A percentile compares a stretch with the other conserved stretches of the same genome.
phyloP scores from a whole-genome alignment of 2,888 invertebrate genomes.

The Metalampra italica region DNA sequence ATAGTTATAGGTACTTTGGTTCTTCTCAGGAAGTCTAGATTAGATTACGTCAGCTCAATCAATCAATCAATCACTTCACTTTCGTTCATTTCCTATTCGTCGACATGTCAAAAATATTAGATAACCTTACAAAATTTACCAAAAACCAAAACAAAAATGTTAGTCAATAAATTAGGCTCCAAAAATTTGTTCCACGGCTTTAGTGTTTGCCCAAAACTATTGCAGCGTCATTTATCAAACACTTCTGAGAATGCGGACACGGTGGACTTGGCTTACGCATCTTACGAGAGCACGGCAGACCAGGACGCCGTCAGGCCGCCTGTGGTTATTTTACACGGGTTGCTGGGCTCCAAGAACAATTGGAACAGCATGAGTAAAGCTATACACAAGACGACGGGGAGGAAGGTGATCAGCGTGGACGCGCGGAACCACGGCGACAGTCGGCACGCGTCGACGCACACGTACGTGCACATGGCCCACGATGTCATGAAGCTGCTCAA shows the following conservation, averaged over 20 bases:
- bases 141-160: slow-evolving; percentile 36
- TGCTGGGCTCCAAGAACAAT: slow-evolving; percentile 95
- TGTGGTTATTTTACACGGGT: slow-evolving; percentile 92
- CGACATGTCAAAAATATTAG: not conserved
- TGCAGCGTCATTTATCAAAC: slow-evolving; percentile 29
- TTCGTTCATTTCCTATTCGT: no score
- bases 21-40: no score
- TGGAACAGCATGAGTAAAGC: slow-evolving; percentile 93
- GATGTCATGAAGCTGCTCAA: slow-evolving; percentile 79
- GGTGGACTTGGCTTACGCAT: slow-evolving; percentile 82
- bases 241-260: slow-evolving; percentile 62
- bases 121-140: slow-evolving; percentile 20
- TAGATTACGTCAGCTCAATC: no score
- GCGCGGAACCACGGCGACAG: slow-evolving; percentile 98
- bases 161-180: slow-evolving; percentile 33
- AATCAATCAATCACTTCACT: no score
- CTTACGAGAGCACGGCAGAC: slow-evolving; percentile 78
- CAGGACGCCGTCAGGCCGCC: slow-evolving; percentile 67
- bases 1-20: no score
- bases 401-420: slow-evolving; percentile 91
- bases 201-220: slow-evolving; percentile 25
- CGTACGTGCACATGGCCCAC: slow-evolving; percentile 86
- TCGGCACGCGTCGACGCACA: slow-evolving; percentile 86
- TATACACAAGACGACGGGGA: slow-evolving; percentile 81
- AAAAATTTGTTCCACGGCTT: slow-evolving; percentile 29